Evolutionary conservation across 1,140 invertebrate species (phyloP), one percentile per base, ranked within the genome.

Genomic region (Bemisia tabaci): DNA sequence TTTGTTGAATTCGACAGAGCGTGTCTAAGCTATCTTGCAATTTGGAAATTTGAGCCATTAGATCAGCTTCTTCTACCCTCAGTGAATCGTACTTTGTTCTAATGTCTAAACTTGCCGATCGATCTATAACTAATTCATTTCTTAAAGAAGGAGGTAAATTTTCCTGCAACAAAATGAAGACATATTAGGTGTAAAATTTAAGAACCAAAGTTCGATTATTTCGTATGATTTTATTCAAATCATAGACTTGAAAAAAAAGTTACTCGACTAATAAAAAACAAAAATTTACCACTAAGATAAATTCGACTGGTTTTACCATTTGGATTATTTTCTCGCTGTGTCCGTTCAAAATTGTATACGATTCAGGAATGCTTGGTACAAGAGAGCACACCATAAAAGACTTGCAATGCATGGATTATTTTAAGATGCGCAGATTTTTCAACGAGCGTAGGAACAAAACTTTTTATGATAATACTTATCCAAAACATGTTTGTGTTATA

Each of bases 31-130:
- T 83, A 69, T 96, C 94, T 78, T 94, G 85, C 64, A 94, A 81
- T 73, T 92, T 89, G 74, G 88, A 87, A 71, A 95, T 94, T 79
- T 95, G 89, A 64, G 86, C 80, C 70, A 91, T 88, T 24, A 96
- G 81, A 71, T 91, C 88, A 68, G 84, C 82, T 23, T 90, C 84
- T 75, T 96, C 92, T 68, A 88, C 87, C 72, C 85, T 84, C 60
- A 96, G 81, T 60, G 87, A 85, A 66, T 93, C 88, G 74, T 92
- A 84, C 70, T 86, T 83, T 1, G 85, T 84, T 60, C 87, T 82
- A 27, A 89, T 82, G 70, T 87, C 85, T 12, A 84, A 75, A n/a
- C 87, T 85, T 21, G 89, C 88, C 72, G 90, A 82, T 23, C 88
- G 80, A 74, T 93, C 90, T 67, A 89, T 81, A 59, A 95, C 85